Base-by-base conservation (phyloP, 2,113 vertebrate species). In the Siniperca knerii region DNA sequence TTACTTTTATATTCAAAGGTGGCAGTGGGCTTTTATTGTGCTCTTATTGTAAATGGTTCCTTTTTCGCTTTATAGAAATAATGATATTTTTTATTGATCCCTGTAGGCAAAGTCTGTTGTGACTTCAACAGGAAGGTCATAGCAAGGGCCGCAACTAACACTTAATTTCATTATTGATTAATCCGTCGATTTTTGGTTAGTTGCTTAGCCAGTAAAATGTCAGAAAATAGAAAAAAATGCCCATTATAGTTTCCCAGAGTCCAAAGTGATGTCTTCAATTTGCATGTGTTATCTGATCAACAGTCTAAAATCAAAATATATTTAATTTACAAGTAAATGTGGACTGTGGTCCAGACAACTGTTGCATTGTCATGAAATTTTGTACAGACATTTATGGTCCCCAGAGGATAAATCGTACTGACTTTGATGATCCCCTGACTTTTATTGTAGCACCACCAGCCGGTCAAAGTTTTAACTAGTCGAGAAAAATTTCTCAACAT, bases 41-140 rank as follows among this genome's bases (percentile, higher is more conserved):
- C 42, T 44, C 48, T 37, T 37, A 61, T 48, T 46, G 66, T 67
- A 40, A 21, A 79, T 15, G 46, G 7, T 23, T 75, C 37, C 18
- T 61, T 44, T 64, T 25, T 77, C 23, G 2, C 35, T 79, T 57
- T 46, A 52, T 65, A 6, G 2, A 25, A 68, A 33, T 44, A 81
- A 66, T 83, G 15, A 52, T 16, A 73, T 60, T 79, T 75, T 77
- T 70, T 78, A 88, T 79, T 85, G 60, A 84, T 73, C 50, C 65
- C 61, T 73, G n/a, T 66, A 16, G 85, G 48, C 65, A 72, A 16
- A 61, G 65, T 79, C 48, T 62, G 18, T 10, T 77, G n/a, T 60
- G 66, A 60, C 52, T 48, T 70, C 12, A 48, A 79, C 64, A 61
- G 70, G 54, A 82, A 70, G 75, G 75, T 86, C 79, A 82, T 2